These are phyloP conservation scores for Ceryle rudis DNA, from an alignment of 2,797 vertebrate species.

Conservation along the genomic window DNA sequence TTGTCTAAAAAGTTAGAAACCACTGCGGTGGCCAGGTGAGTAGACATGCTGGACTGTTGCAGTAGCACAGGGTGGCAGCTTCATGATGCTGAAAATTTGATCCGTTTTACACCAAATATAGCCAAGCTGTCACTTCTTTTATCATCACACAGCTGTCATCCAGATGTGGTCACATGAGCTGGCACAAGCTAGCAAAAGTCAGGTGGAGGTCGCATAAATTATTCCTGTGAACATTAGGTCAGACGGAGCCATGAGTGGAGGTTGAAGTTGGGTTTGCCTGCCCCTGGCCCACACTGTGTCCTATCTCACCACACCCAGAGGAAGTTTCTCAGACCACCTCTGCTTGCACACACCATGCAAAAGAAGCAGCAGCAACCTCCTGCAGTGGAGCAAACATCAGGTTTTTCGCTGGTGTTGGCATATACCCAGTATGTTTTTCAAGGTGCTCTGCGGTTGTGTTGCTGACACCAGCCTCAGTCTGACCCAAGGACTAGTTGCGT, in stretches of 20 bases:
- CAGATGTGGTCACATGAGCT: background rate
- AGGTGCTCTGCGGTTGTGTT: fast-evolving
- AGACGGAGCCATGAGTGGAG: background rate
- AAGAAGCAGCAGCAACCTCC: background rate
- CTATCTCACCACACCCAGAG: background rate
- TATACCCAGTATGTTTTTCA: background rate
- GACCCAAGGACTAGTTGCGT: background rate
- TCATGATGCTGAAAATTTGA: background rate
- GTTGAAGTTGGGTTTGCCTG: background rate
- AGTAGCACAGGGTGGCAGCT: background rate
- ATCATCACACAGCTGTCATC: background rate
- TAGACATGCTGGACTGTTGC: background rate
- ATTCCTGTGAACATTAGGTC: fast-evolving
- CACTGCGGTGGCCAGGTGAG: background rate
- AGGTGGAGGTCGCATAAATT: background rate
- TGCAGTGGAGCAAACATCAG: background rate
- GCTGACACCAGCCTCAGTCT: background rate
- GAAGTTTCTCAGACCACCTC: background rate
- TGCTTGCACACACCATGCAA: fast-evolving
- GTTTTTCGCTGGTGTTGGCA: background rate
- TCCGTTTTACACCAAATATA: background rate
- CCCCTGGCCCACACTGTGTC: background rate
- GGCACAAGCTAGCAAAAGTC: background rate
- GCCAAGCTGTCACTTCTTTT: background rate
- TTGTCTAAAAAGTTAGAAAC: background rate